Base-by-base conservation (phyloP, 2,797 vertebrate species). In the Rhincodon typus region DNA sequence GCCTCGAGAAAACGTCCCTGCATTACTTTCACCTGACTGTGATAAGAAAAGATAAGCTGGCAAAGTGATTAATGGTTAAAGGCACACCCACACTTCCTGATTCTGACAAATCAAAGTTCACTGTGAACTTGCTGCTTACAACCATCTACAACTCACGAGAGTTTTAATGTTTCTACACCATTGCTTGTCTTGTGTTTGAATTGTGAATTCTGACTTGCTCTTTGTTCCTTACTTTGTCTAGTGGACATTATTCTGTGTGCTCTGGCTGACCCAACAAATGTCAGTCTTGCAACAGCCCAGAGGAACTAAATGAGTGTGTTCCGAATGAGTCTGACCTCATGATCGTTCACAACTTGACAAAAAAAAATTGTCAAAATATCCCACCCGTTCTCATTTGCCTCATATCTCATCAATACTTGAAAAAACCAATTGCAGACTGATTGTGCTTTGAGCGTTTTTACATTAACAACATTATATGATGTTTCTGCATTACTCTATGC, bases 261-360 rank as follows among this genome's bases (percentile, higher is more conserved):
- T 53, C 46, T 90, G 25, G 87, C 17, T 94, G 69, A 94, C 30
- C n/a, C 25, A 57, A 62, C 19, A 66, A 67, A 38, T 69, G n/a
- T 94, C 62, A 42, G 66, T 66, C 42, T 69, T 17, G n/a, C 90
- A 42, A 66, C 90, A 69, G 66, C 19, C 8, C 69, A 66, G 62
- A 69, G 62, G 66, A 94, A 67, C 17, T 94, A 19, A 69, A 66
- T 94, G 62, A 94, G 21, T 69, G 57, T 62, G 1, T 12, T 10
- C 12, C 69, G 34, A 94, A 66, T 94, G 62, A 94, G 21, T 69
- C 66, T 94, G 57, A 23, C 90, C 67, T 69, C 90, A 94, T 38
- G 38, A 94, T 94, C 66, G 69, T 94, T 94, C 90, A 94, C 90
- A 94, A 67, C 66, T 94, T 94, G 90, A 38, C 66, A 69, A 66